phyloP scores from a whole-genome alignment of 2,888 invertebrate genomes.

The Apotomis betuletana region DNA sequence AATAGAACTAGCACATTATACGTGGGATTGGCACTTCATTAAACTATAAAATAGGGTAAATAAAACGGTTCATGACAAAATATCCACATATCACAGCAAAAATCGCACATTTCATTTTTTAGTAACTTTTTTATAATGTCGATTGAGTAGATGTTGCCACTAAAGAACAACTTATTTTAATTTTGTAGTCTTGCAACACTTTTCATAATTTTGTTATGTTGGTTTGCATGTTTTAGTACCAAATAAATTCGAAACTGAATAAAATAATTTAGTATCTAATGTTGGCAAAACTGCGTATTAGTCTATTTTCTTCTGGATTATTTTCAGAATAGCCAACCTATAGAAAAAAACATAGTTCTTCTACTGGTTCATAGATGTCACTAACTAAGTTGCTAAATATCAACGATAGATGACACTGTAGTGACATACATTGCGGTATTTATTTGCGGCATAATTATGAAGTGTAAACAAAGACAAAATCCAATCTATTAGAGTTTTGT shows the following conservation, averaged over 20 bases:
- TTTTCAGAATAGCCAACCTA: too few relatives aligned
- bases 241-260: too few relatives aligned
- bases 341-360: too few relatives aligned
- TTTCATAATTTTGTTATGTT: not conserved
- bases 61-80: conserved; percentile 22
- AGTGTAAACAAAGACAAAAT: too few relatives aligned
- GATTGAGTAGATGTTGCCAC: conserved; percentile 15
- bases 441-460: not conserved
- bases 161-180: not conserved
- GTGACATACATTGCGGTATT: not conserved
- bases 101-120: conserved; percentile 33
- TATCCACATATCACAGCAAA: conserved; percentile 33
- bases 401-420: conserved; percentile 6
- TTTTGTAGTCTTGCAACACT: too few relatives aligned
- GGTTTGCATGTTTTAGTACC: not conserved
- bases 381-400: too few relatives aligned
- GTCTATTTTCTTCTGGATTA: too few relatives aligned
- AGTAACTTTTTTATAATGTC: conserved; percentile 17
- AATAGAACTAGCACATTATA: conserved; percentile 41
- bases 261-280: too few relatives aligned
- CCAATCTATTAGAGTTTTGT: too few relatives aligned
- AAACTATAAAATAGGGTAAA: conserved; percentile 41
- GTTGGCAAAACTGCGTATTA: too few relatives aligned
- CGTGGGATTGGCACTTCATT: conserved; percentile 43
- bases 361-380: too few relatives aligned